These are phyloP conservation scores for Aplidium turbinatum DNA, from an alignment of 23 tunicate species.

Conservation along the genomic window DNA sequence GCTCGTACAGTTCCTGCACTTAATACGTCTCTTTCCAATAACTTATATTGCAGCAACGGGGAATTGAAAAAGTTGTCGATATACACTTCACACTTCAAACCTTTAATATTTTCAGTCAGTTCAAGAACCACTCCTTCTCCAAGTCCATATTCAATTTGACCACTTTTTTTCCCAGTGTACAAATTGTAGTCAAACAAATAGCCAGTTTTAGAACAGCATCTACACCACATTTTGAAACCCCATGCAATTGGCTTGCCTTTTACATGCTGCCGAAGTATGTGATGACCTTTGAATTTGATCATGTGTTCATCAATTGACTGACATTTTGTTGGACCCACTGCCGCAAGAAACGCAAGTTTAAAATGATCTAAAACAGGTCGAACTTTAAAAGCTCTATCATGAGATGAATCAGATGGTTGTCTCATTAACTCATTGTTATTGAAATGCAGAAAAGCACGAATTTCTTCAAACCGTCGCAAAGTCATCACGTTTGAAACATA, in stretches of 20 bases:
- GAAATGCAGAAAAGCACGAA: constrained; percentile 16
- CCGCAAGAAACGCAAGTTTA: not conserved
- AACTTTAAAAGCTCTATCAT: constrained; percentile 16
- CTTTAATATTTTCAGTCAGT: not conserved
- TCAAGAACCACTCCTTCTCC: constrained; percentile 28
- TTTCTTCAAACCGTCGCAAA: not conserved
- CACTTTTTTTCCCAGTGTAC: constrained; percentile 13
- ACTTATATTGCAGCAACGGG: not conserved
- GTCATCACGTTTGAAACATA: constrained; percentile 13
- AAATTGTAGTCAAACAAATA: constrained; percentile 4
- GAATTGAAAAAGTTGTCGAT: constrained; percentile 29
- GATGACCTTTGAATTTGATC: constrained; percentile 13
- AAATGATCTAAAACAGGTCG: constrained; percentile 18
- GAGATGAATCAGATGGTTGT: not conserved
- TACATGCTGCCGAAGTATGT: constrained; percentile 9
- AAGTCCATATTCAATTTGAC: constrained; percentile 1
- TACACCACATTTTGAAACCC: constrained; percentile 29
- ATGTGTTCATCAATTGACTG: constrained; percentile 27
- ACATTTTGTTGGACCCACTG: constrained; percentile 1
- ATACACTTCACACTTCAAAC: constrained; percentile 1
- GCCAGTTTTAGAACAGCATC: constrained; percentile 10
- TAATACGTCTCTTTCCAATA: no score
- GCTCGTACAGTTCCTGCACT: constrained; percentile 17
- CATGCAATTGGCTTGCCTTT: constrained; percentile 19
- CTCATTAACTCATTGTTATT: constrained; percentile 6